Evolutionary conservation across 2,113 vertebrate species (phyloP), one percentile per base, ranked within the genome.

Genomic region (Rhea pennata): DNA sequence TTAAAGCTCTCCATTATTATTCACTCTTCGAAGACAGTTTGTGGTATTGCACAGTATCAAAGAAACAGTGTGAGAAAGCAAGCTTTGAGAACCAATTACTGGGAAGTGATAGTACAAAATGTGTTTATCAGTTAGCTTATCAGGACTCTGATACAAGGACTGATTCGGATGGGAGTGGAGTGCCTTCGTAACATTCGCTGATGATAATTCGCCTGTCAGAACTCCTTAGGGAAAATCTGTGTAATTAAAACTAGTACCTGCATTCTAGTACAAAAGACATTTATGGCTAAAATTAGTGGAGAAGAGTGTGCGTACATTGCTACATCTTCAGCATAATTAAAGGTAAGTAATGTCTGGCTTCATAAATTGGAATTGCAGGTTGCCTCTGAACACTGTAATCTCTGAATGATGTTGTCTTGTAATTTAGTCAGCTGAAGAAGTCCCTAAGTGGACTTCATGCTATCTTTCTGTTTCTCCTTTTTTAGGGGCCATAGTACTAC

Each of bases 1-100:
- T 95, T 84, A 95, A 97, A 96, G 69, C 88, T 94, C 64, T 61
- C 58, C 70, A 77, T 69, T 92, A 92, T 95, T 95, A 82, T 80
- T 94, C 70, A 72, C 26, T 95, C 65, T 90, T 94, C 80, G 96
- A 94, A 89, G 93, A 46, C 44, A 71, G 84, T 82, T 69, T 62
- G 5, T 75, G 67, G n/a, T 50, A 74, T 58, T 92, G 59, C 87
- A 96, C 74, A 90, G 46, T 91, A 95, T 96, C 95, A 96, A 91
- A 98, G 90, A 48, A 87, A 66, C 70, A 36, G 67, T 54, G 58
- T 51, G 88, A 76, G 88, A 84, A 79, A 58, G 50, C 29, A 90
- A 86, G 69, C 62, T 72, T 79, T 71, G 79, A 95, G 76, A 92
- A 74, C 40, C 59, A 80, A 33, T 90, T 93, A 88, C 78, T 74